Base-by-base conservation (phyloP, 2,113 vertebrate species). In the Neolamprologus hecqui region DNA sequence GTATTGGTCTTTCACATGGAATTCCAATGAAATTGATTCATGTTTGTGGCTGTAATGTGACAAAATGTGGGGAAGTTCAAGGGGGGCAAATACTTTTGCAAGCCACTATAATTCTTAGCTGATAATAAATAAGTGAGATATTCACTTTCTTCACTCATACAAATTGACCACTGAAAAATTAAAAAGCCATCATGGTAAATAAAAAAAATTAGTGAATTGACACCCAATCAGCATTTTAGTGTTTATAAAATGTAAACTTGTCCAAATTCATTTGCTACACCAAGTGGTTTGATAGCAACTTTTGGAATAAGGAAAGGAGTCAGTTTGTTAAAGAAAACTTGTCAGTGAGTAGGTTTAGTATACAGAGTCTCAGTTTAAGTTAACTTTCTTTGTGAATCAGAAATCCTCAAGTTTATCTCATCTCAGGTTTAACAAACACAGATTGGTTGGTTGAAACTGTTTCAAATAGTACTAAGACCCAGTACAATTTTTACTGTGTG, bases 1-100 rank as follows among this genome's bases (percentile, higher is more conserved):
- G 54, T 57, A 0, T 57, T 57, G 12, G 54, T 57, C 23, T 26
- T 57, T 57, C 4, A 57, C 3, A 0, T 26, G 54, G 3, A 57
- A 26, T 55, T 55, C 54, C 21, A 55, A 26, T 55, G 4, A 14
- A 55, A 57, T 57, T 5, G 54, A 57, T 57, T 57, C 23, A 57
- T 57, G 54, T 57, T 26, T 57, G 23, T 57, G 23, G 54, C 54
- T 57, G 54, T 57, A 26, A 57, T 57, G 6, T 57, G 12, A 57
- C 54, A 57, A 57, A 57, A 57, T 0, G 23, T 57, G 6, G 54
- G 23, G 12, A 57, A 57, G 23, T 57, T 57, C 54, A 57, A 14
- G 3, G 12, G 23, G 21, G 4, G 2, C 4, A 0, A 57, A 26
- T 26, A 57, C 54, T 26, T 57, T 57, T 26, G 54, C 23, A 57